These are phyloP conservation scores for Gobius niger DNA, from an alignment of 2,113 vertebrate species.

Conservation along the genomic window DNA sequence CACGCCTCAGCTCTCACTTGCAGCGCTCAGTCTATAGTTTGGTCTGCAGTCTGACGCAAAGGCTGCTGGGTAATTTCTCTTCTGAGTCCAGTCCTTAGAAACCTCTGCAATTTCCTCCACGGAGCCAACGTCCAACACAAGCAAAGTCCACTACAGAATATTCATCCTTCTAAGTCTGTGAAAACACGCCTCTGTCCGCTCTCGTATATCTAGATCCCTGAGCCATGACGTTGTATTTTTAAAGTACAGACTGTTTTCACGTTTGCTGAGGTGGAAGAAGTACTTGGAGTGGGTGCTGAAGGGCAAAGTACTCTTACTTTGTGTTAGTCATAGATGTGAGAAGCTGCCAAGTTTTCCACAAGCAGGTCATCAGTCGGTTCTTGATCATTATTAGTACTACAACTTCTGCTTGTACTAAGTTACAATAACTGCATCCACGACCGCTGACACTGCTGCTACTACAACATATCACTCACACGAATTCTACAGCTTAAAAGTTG, in stretches of 20 bases:
- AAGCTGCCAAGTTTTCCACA: neutral
- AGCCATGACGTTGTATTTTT: slow-evolving; percentile 12
- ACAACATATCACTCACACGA: no score
- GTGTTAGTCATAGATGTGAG: neutral
- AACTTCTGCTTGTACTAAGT: no score
- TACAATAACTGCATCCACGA: no score
- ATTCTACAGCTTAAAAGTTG: no score
- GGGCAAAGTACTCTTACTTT: neutral
- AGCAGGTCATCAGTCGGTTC: no score
- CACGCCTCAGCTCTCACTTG: neutral
- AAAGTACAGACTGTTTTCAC: slow-evolving; percentile 7
- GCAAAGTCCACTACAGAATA: slow-evolving; percentile 3
- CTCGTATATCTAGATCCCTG: slow-evolving; percentile 17
- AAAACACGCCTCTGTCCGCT: slow-evolving; percentile 2
- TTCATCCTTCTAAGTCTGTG: slow-evolving; percentile 8
- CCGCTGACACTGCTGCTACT: no score
- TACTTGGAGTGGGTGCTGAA: neutral
- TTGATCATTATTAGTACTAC: no score
- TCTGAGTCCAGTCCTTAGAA: slow-evolving; percentile 10
- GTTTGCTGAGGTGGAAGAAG: slow-evolving; percentile 5
- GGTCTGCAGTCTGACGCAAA: neutral
- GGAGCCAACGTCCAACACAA: slow-evolving; percentile 13
- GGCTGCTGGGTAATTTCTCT: slow-evolving; percentile 9
- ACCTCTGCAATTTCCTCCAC: slow-evolving; percentile 20
- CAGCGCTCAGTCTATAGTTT: neutral